Base-by-base conservation (phyloP, 2,888 invertebrate genomes). In the Siphlonurus alternatus region DNA sequence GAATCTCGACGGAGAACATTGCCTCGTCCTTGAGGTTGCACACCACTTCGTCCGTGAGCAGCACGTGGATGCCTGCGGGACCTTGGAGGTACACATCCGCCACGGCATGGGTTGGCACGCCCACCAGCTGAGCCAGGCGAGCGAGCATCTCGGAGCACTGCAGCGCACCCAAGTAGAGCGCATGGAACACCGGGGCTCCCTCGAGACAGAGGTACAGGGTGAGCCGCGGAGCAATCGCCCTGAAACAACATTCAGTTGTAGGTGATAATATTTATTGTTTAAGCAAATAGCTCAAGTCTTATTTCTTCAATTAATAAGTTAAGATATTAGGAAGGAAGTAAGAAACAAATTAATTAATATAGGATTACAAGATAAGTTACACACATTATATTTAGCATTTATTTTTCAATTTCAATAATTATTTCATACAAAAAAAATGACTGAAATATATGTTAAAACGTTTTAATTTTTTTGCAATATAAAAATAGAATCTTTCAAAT, bases 31-130 rank as follows among this genome's bases (percentile, higher is more conserved):
- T 87, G 69, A 93, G 81, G 74, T 93, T 89, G 25, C 85, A 83
- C 19, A 94, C 84, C 62, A 93, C 83, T 70, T 93, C 93, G 74
- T 93, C 90, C 51, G 87, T 91, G 23, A 95, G 81, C 53, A 88
- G 81, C 0, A 95, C 86, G 69, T 88, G 87, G 5, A 94, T 89
- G 19, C 88, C 88, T 69, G 87, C 85, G 0, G 94, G 93, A 0
- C 93, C 94, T 70, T 84, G 85, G 61, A 92, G 81, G 68, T 87
- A 85, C 7, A 93, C 81, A 38, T 84, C 83, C 59, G 75, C 74
- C 66, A 76, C 76, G 73, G 75, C 76, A 66, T 69, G 76, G 20
- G 70, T 65, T 51, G 70, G 67, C 10, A 79, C 69, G 23, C 80
- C 83, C 54, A 86, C 78, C 66, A 89, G 74, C 19, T 77, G 73